Evolutionary conservation across 2,797 vertebrate species (phyloP).

Genomic region (Schizopygopsis malacanthus): DNA sequence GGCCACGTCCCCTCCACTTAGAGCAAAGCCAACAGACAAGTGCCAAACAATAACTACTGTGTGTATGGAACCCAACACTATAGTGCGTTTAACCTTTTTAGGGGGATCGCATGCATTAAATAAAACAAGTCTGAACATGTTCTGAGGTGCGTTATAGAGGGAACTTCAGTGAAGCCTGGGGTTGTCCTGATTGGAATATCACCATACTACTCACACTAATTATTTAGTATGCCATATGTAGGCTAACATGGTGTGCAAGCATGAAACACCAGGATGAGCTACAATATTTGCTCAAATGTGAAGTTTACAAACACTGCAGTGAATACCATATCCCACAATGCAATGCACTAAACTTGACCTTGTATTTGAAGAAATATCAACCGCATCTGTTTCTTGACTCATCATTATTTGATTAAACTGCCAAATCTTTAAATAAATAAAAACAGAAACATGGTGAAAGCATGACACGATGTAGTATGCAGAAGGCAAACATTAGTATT

Average conservation of each 20-base stretch:
- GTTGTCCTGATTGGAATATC: neutral
- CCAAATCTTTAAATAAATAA: neutral
- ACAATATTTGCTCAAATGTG: neutral
- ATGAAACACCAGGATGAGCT: neutral
- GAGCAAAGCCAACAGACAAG: neutral
- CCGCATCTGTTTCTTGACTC: neutral
- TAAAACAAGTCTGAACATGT: neutral
- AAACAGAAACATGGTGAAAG: neutral
- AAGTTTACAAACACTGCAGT: neutral
- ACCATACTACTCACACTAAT: neutral
- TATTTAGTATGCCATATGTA: neutral
- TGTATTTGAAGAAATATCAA: neutral
- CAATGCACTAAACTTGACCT: neutral
- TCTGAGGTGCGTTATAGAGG: neutral
- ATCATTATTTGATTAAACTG: neutral
- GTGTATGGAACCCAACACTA: neutral
- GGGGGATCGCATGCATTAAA: neutral
- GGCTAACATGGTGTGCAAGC: neutral
- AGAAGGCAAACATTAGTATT: neutral
- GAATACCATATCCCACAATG: neutral
- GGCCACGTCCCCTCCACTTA: conserved; percentile 11
- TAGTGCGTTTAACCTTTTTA: neutral
- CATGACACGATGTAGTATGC: neutral
- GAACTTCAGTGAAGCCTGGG: neutral
- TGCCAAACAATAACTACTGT: conserved; percentile 34